A percentile compares a stretch with the other conserved stretches of the same genome.
Conservation (phyloP, 2,888 invertebrate species). For the Xanthia togata region DNA sequence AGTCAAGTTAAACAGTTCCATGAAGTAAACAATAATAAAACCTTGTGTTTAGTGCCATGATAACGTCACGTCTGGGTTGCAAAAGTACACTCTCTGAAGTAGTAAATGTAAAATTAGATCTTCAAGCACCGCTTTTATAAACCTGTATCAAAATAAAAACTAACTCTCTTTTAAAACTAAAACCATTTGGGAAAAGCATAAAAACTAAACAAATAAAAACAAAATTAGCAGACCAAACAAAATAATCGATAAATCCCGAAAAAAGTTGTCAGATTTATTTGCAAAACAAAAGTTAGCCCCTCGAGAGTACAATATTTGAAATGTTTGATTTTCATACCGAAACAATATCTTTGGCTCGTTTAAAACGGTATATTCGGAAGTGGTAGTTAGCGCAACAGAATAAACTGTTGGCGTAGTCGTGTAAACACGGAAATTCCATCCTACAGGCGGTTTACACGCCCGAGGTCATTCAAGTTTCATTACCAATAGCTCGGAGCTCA, state of each 20-base stretch:
- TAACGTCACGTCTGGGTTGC: constrained; percentile 21
- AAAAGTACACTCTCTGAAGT: constrained; percentile 21
- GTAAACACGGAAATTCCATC: constrained; percentile 85
- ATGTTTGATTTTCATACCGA: constrained; percentile 61
- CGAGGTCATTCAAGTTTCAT: constrained; percentile 88
- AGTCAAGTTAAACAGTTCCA: constrained; percentile 17
- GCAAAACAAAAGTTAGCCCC: constrained; percentile 29
- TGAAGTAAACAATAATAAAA: constrained; percentile 38
- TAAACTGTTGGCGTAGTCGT: constrained; percentile 73
- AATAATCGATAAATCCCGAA: constrained; percentile 25
- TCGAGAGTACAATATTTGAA: constrained; percentile 36
- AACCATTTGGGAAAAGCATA: constrained; percentile 12
- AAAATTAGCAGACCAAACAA: constrained; percentile 22
- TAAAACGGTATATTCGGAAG: constrained; percentile 69
- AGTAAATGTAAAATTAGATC: constrained; percentile 43
- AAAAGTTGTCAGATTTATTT: constrained; percentile 36
- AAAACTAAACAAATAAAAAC: constrained; percentile 18
- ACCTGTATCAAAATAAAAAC: constrained; percentile 5
- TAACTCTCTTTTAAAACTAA: constrained; percentile 8
- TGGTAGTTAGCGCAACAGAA: constrained; percentile 78
- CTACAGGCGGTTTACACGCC: constrained; percentile 80
- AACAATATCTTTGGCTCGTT: constrained; percentile 65
- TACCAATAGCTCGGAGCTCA: constrained; percentile 87
- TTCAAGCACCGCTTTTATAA: constrained; percentile 20
- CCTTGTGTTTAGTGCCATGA: constrained; percentile 33